A percentile compares a stretch with the other conserved stretches of the same genome.
These are phyloP conservation scores for Diloba caeruleocephala DNA, from an alignment of 2,888 invertebrate species.

Conservation along the genomic window DNA sequence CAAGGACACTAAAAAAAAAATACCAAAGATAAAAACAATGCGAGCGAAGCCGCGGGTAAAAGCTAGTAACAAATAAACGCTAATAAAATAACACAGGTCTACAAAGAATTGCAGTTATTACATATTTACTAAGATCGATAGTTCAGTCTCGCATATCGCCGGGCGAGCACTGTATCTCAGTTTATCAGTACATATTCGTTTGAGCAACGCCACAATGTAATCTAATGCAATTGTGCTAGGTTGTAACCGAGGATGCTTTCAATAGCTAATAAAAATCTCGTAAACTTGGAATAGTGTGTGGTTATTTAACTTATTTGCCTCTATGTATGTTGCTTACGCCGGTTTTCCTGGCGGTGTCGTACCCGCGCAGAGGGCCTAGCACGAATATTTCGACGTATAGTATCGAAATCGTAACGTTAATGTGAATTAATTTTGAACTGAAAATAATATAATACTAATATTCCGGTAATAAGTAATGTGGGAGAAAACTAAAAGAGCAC, in stretches of 20 bases:
- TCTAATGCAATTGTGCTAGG: slow-evolving; percentile 32
- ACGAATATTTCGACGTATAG: no score
- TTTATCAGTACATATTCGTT: slow-evolving; percentile 61
- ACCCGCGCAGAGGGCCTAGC: slow-evolving; percentile 43
- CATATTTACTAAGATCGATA: slow-evolving; percentile 57
- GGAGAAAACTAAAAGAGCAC: slow-evolving; percentile 28
- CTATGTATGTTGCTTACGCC: slow-evolving; percentile 21
- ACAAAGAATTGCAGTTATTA: slow-evolving; percentile 58
- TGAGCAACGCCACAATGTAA: slow-evolving; percentile 54
- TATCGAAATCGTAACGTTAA: no score
- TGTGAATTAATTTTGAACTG: no score
- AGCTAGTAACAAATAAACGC: slow-evolving; percentile 12
- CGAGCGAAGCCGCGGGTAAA: no score
- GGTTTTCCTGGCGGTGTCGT: background rate
- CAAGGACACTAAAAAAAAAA: no score
- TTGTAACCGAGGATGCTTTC: slow-evolving; percentile 33
- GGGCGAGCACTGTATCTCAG: slow-evolving; percentile 60
- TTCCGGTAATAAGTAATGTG: no score
- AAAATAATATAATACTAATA: no score
- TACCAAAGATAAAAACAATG: no score
- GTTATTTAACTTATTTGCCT: slow-evolving; percentile 27
- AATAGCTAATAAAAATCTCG: slow-evolving; percentile 44
- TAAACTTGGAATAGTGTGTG: slow-evolving; percentile 26
- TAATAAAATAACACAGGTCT: slow-evolving; percentile 34
- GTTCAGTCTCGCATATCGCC: slow-evolving; percentile 55